A percentile compares a stretch with the other conserved stretches of the same genome.
Conservation (phyloP, 2,888 invertebrate species). For the Drepanosiphum platanoidis region DNA sequence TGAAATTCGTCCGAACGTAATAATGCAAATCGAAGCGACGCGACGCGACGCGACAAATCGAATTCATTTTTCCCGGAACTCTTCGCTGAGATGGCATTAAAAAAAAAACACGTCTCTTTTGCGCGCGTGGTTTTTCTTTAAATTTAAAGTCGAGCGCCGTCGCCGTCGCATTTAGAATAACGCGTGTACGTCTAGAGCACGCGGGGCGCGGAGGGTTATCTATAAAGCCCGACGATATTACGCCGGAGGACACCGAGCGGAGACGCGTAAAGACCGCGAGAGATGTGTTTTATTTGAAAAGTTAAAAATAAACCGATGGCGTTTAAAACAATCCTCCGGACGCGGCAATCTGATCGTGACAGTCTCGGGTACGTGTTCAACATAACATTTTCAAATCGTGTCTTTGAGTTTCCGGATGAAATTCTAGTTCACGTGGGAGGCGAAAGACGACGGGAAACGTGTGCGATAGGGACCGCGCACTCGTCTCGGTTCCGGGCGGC, state of each 20-base stretch:
- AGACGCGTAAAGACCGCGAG: neutral
- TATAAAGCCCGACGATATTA: neutral
- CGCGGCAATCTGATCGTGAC: constrained; percentile 25
- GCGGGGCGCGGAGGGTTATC: neutral
- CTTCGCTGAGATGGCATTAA: no score
- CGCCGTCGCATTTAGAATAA: neutral
- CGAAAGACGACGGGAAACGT: neutral
- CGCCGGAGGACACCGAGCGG: no score
- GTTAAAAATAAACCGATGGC: neutral
- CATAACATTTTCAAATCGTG: neutral
- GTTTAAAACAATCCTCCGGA: constrained; percentile 22
- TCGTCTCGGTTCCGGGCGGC: no score
- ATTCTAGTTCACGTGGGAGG: neutral
- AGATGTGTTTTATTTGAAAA: neutral
- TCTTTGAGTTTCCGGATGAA: neutral
- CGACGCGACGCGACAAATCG: no score
- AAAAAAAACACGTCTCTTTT: neutral
- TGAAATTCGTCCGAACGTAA: no score
- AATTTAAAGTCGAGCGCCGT: neutral
- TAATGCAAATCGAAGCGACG: no score
- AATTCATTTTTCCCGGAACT: no score
- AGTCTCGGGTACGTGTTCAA: neutral
- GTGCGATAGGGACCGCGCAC: neutral
- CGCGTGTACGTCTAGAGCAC: no score
- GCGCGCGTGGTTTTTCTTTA: neutral